Percentiles rank a stretch among this genome's conserved stretches.
Evolutionary conservation across 2,797 vertebrate species (phyloP).

Genomic region (Menidia menidia): DNA sequence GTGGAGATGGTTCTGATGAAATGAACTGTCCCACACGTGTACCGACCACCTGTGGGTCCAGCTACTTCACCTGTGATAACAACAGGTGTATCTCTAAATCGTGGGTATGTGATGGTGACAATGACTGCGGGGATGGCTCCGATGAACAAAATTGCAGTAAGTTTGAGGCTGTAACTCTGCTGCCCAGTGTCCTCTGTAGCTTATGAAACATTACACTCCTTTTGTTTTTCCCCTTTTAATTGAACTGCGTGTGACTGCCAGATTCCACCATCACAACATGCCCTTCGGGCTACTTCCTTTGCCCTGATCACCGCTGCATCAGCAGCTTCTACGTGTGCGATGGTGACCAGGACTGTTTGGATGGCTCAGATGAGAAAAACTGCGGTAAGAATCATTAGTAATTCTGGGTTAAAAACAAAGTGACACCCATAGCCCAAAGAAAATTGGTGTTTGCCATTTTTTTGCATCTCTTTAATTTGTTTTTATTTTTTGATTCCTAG

Average conservation of each 20-base stretch:
- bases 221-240: conserved; percentile 5
- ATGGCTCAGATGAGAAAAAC: conserved; percentile 90
- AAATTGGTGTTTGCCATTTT: background rate
- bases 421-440: background rate
- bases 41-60: conserved; percentile 79
- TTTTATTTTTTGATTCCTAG: conserved; percentile 49
- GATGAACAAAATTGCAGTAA: conserved; percentile 93
- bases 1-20: conserved; percentile 91
- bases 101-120: conserved; percentile 93
- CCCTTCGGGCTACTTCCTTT: conserved; percentile 87
- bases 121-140: conserved; percentile 94
- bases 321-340: conserved; percentile 86
- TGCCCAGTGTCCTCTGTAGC: background rate
- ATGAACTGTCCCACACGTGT: conserved; percentile 84
- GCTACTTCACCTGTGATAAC: conserved; percentile 88
- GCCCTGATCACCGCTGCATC: conserved; percentile 92
- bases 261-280: conserved; percentile 87
- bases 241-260: conserved; percentile 47
- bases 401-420: background rate
- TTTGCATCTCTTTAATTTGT: background rate
- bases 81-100: conserved; percentile 83
- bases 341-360: conserved; percentile 91
- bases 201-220: background rate
- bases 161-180: conserved; percentile 54
- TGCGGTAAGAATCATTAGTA: conserved; percentile 83